Evolutionary conservation across 1,140 invertebrate genomes (phyloP).

Genomic region (Elymnias hypermnestra): DNA sequence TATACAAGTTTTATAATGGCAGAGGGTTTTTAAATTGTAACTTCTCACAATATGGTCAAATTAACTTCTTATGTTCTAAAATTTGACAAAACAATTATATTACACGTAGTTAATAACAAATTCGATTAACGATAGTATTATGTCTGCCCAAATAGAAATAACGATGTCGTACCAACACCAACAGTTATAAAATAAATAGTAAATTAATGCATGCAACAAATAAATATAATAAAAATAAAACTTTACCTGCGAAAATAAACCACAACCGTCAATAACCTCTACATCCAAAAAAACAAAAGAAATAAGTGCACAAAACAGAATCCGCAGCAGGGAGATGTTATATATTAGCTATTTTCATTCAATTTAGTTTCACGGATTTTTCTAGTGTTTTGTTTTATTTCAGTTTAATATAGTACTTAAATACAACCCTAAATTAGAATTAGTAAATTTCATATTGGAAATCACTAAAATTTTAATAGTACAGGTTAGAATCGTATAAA

Average conservation of each 20-base stretch:
- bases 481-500: too few species aligned
- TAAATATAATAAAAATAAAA: slow-evolving; percentile 28
- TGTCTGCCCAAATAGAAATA: slow-evolving; percentile 20
- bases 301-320: slow-evolving; percentile 60
- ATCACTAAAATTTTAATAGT: too few species aligned
- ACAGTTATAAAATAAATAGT: slow-evolving; percentile 29
- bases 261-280: too few species aligned
- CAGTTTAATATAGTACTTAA: background rate
- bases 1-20: too few species aligned
- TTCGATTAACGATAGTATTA: too few species aligned
- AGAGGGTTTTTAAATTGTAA: too few species aligned
- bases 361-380: background rate
- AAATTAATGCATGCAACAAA: slow-evolving; percentile 38
- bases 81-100: too few species aligned
- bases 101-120: too few species aligned
- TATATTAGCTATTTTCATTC: background rate
- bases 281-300: slow-evolving; percentile 45
- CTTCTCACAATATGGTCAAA: too few species aligned
- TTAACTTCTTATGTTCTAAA: too few species aligned
- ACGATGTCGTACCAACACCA: slow-evolving; percentile 72
- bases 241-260: slow-evolving; percentile 33
- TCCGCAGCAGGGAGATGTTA: slow-evolving; percentile 25
- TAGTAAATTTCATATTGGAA: too few species aligned
- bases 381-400: background rate
- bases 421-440: background rate